phyloP scores from a whole-genome alignment of 2,113 vertebrate species.

The Chlorocebus sabaeus region DNA sequence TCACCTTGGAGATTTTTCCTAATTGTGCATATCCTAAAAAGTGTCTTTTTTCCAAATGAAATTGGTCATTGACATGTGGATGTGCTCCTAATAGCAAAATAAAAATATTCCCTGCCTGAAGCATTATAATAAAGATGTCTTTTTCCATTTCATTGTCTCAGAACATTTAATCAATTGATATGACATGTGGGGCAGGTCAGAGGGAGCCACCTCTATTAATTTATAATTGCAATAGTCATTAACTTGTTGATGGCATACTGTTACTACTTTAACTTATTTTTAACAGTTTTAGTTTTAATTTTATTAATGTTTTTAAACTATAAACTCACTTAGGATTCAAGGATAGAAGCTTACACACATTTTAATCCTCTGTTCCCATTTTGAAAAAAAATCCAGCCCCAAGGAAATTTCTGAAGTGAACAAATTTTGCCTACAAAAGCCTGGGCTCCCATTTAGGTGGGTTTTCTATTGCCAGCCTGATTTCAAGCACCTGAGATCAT shows the following conservation, averaged over 20 bases:
- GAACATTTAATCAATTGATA: slow-evolving; percentile 70
- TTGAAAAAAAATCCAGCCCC: neutral
- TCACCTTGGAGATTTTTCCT: slow-evolving; percentile 67
- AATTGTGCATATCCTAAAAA: slow-evolving; percentile 54
- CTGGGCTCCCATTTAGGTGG: neutral
- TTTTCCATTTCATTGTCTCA: slow-evolving; percentile 66
- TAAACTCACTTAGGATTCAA: neutral
- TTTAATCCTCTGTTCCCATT: slow-evolving; percentile 1
- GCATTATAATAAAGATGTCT: slow-evolving; percentile 70
- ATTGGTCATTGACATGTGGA: slow-evolving; percentile 72
- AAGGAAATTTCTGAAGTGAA: slow-evolving; percentile 37
- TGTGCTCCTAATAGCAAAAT: slow-evolving; percentile 73
- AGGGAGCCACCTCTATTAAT: slow-evolving; percentile 48
- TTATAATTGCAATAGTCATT: slow-evolving; percentile 19
- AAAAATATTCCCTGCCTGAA: slow-evolving; percentile 75
- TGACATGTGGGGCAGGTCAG: slow-evolving; percentile 61
- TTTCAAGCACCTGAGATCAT: slow-evolving; percentile 6
- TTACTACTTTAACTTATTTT: slow-evolving; percentile 51
- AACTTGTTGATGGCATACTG: slow-evolving; percentile 29
- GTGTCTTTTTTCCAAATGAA: slow-evolving; percentile 66
- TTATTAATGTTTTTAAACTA: slow-evolving; percentile 36
- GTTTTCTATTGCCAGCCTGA: neutral
- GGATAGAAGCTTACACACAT: neutral
- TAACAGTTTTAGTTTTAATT: slow-evolving; percentile 22
- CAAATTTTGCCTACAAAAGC: neutral